phyloP scores from a whole-genome alignment of 2,888 invertebrate species.

The Aspidapion aeneum region DNA sequence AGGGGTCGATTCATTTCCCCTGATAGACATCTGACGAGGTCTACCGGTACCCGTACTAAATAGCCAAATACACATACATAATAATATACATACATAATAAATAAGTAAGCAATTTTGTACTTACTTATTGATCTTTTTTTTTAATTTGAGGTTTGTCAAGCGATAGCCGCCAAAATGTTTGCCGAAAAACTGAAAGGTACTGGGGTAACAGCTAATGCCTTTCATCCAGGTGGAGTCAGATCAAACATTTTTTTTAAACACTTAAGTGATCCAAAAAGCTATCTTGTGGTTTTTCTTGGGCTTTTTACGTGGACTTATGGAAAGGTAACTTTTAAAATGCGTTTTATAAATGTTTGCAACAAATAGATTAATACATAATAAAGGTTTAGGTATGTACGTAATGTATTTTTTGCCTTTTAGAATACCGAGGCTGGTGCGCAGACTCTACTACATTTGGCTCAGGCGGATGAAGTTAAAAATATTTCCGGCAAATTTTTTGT shows the following conservation, averaged over 20 bases:
- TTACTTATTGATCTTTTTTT: too few species aligned
- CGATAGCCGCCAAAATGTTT: constrained; percentile 12
- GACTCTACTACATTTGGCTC: constrained; percentile 21
- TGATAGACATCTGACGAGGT: too few species aligned
- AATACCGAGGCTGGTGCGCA: constrained; percentile 16
- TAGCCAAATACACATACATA: too few species aligned
- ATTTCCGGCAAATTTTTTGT: constrained; percentile 28
- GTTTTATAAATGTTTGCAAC: neutral
- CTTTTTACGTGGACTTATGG: neutral
- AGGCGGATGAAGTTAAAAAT: constrained; percentile 24
- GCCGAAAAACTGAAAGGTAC: constrained; percentile 16
- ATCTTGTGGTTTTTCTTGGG: neutral
- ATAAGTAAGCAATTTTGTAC: too few species aligned
- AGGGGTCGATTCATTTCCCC: too few species aligned
- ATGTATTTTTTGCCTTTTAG: constrained; percentile 7
- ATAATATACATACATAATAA: too few species aligned
- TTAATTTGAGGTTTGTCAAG: neutral
- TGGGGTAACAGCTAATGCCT: constrained; percentile 18
- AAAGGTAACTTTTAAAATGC: neutral
- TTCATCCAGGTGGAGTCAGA: constrained; percentile 12
- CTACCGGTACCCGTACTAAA: too few species aligned
- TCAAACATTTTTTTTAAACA: constrained; percentile 7
- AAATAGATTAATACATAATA: neutral
- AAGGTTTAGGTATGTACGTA: neutral
- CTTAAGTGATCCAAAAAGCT: neutral